phyloP scores from a whole-genome alignment of 2,888 invertebrate genomes.

The Eretmocerus hayati region DNA sequence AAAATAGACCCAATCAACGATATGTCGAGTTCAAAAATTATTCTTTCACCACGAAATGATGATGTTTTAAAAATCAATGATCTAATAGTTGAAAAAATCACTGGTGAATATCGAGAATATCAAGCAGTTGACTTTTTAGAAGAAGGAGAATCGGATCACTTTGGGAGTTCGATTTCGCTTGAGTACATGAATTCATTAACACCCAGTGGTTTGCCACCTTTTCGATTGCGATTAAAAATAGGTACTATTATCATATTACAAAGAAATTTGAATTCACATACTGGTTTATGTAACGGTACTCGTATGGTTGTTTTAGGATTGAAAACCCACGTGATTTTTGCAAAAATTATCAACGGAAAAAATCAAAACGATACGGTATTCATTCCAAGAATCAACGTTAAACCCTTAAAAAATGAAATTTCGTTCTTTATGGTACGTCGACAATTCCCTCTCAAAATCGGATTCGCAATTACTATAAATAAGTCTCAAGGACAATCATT shows the following conservation, averaged over 20 bases:
- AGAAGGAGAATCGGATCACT: not conserved
- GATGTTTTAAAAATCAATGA: slow-evolving; percentile 8
- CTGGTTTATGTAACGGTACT: slow-evolving; percentile 24
- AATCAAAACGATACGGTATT: not conserved
- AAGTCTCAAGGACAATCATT: slow-evolving; percentile 41
- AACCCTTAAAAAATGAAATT: slow-evolving; percentile 1
- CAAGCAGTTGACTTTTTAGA: slow-evolving; percentile 2
- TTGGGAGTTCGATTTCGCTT: not conserved
- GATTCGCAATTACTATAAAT: slow-evolving; percentile 37
- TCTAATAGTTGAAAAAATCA: slow-evolving; percentile 3
- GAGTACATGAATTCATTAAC: slow-evolving; percentile 13
- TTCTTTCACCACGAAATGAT: slow-evolving; percentile 12
- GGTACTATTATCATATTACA: slow-evolving; percentile 26
- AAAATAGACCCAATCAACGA: not conserved
- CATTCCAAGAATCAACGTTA: slow-evolving; percentile 4
- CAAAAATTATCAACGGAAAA: slow-evolving; percentile 4
- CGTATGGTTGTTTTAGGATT: not conserved
- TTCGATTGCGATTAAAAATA: slow-evolving; percentile 24
- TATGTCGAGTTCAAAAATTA: slow-evolving; percentile 1
- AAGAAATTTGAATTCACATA: slow-evolving; percentile 23
- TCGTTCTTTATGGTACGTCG: slow-evolving; percentile 29
- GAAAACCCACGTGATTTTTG: not conserved
- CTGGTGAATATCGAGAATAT: slow-evolving; percentile 7
- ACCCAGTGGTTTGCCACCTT: slow-evolving; percentile 24
- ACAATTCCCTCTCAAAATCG: slow-evolving; percentile 32